Evolutionary conservation across 1,140 invertebrate genomes (phyloP), one percentile per base, ranked within the genome.

Genomic region (Tribolium castaneum): DNA sequence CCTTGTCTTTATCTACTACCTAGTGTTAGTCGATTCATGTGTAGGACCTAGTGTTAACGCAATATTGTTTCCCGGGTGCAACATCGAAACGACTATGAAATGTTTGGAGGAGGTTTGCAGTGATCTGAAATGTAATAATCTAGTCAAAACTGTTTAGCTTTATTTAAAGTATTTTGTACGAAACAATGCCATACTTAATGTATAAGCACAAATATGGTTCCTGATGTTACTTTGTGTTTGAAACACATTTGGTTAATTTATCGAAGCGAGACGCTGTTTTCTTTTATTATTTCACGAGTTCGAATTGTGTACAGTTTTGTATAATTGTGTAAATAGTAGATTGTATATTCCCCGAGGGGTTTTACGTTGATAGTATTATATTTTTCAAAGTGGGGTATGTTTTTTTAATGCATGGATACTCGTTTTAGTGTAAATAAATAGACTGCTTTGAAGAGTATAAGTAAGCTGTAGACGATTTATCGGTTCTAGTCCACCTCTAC

Each of bases 51-150:
- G 9, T 66, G 45, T 12, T 6, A 35, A 14, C 10, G 30, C 22
- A 59, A 22, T 49, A 62, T 49, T 49, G 12, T 76, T 22, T 56
- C 5, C 25, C 25, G 25, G 59, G 59, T 66, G 34, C 59, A 66
- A 66, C 59, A 66, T 66, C 59, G 59, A 66, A 59, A 75, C 59
- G 74, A 75, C 52, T 62, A 75, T 62, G 79, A 70, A 77, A 59
- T 75, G 72, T 75, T 66, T 39, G 52, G 73, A 62, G 77, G 80
- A 78, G 72, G 52, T 77, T 81, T 81, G 80, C 80, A 81, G 77
- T 81, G 80, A 81, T 81, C 80, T 73, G 30, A 78, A 78, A 75
- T 62, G 52, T 51, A 74, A 73, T 52, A 72, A 77, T 80, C 76
- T 80, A 80, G 76, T 78, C 75, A 80, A 80, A 77, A 80, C 49